Base-by-base conservation (phyloP, 2,888 invertebrate genomes). In the Flabesymbios commensalis region DNA sequence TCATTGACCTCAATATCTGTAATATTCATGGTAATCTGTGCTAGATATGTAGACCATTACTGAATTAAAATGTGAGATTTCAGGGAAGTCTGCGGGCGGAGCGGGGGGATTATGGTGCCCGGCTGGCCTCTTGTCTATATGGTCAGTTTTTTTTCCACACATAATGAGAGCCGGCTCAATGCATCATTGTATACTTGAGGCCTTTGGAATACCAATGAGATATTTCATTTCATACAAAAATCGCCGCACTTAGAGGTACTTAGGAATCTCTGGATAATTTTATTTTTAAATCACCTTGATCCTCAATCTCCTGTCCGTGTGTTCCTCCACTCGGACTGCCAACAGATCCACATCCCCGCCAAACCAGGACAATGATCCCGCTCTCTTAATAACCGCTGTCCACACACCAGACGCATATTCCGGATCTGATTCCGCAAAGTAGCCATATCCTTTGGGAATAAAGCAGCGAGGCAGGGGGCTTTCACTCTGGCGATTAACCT, bases 251-350 rank as follows among this genome's bases (percentile, higher is more conserved):
- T 10, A 14, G 10, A 14, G 39, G 10, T 36, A 14, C 39, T 36
- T 36, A n/a, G n/a, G 10, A 14, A 36, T 36, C 10, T 24, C 7
- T 53, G n/a, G n/a, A n/a, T n/a, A n/a, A n/a, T n/a, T n/a, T n/a
- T n/a, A n/a, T n/a, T n/a, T n/a, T n/a, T n/a, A n/a, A n/a, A n/a
- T n/a, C n/a, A 57, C 57, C 57, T 57, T 57, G n/a, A 57, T 31
- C 24, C 57, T 24, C 5, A 57, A n/a, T 28, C 57, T 51, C 4
- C 5, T 14, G 29, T 51, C 28, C n/a, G 14, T 29, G 5, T 57
- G 57, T 14, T 32, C 14, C 28, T 57, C 57, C 17, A 53, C 47
- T n/a, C 32, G 24, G 49, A 57, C 33, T 52, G 7, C n/a, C 22
- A 57, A 4, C 33, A 3, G 3, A n/a, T 31, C 19, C n/a, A 57